Evolutionary conservation across 2,888 invertebrate species (phyloP), one percentile per base, ranked within the genome.

Genomic region (Drosophila mayaguana): DNA sequence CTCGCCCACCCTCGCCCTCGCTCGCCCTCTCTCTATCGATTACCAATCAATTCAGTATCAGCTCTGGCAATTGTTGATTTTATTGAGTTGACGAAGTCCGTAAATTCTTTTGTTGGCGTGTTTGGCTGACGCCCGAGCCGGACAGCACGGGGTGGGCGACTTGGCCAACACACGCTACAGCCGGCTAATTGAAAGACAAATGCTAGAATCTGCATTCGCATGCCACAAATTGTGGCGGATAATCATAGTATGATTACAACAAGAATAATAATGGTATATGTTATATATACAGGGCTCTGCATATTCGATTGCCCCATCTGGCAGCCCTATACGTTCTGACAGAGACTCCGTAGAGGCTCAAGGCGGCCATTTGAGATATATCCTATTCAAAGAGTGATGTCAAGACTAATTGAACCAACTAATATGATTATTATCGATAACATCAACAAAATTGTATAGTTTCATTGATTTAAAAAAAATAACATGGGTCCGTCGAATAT

Each of bases 1-100:
- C 16, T 5, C 14, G 7, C 2, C 7, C 25, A 5, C 51, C 9
- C 38, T 0, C 12, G 5, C 1, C 56, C n/a, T 8, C 28, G 1
- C 20, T 9, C 22, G 9, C 72, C 16, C 65, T 48, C 38, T 50
- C 57, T 65, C 77, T 85, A 83, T 83, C 86, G 88, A 83, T 88
- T 83, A 86, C 83, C 88, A 83, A 83, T 88, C 83, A 78, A 81
- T 88, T 81, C 71, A 36, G 56, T 62, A 63, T 63, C 80, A 76
- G 63, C 80, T 69, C 54, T 69, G 57, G 63, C 83, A 71, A 83
- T 88, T 83, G 86, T 88, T 86, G 88, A 86, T 88, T 88, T 78
- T 69, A 78, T 73, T 71, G 70, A 73, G 72, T 69, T 79, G 75
- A 64, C 70, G 63, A 62, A 51, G 61, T 56, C 65, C 67, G 25